Evolutionary conservation across 2,113 vertebrate species (phyloP), one percentile per base, ranked within the genome.

Genomic region (Glareola pratincola): DNA sequence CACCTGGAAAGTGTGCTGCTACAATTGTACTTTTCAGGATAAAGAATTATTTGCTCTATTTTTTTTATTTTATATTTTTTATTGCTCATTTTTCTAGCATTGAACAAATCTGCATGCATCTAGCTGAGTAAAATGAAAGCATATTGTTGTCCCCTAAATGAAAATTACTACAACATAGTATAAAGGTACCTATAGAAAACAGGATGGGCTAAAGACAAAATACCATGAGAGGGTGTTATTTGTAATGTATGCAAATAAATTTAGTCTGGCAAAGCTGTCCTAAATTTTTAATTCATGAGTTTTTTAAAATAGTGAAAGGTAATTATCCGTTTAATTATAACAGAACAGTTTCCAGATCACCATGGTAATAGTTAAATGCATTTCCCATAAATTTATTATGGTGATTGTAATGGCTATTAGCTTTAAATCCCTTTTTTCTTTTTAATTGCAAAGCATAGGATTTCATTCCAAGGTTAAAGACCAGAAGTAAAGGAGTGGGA

Each of bases 281-380:
- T 89, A 81, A 77, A 90, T 81, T 95, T 91, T 91, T 94, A 94
- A 97, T 95, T 97, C 18, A 78, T 88, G 72, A 94, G 54, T 92
- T 90, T 91, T 82, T 80, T 95, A 96, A 95, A 93, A 85, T 71
- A 85, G 79, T 51, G 68, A 86, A 95, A 95, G 85, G 60, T 92
- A 94, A 95, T 97, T 94, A 85, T 77, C 79, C 64, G 95, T 88
- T 95, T 93, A 96, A 96, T 95, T 90, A 93, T 27, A 93, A 93
- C 64, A 92, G 90, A 92, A 74, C 85, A 84, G n/a, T 80, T 96
- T 84, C 79, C 94, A 86, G 85, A 95, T 96, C 93, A 86, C 85
- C n/a, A 54, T 62, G 78, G 78, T 69, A 88, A 91, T 91, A 92
- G 57, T 94, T 92, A 81, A 86, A 63, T 84, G 47, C 69, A 39